A percentile compares a stretch with the other conserved stretches of the same genome.
Evolutionary conservation across 2,888 invertebrate genomes (phyloP).

Genomic region (Allolobophora icterica): DNA sequence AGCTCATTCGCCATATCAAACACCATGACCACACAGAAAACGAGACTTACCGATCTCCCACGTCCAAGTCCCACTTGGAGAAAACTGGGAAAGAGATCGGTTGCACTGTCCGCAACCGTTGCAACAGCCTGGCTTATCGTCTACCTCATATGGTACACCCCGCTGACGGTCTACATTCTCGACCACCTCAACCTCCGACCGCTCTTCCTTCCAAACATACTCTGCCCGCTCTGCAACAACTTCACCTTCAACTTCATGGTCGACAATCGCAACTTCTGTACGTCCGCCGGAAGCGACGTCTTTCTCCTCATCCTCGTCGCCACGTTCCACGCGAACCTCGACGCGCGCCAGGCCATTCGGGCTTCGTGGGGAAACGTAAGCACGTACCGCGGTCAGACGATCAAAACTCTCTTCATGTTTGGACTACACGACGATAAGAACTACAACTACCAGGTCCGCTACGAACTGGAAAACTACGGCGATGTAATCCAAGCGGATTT

Average conservation of each 20-base stretch:
- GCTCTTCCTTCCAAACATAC: conserved; percentile 46
- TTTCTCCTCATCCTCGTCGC: conserved; percentile 46
- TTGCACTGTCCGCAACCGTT: neutral
- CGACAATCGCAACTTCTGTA: conserved; percentile 41
- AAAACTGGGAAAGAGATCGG: neutral
- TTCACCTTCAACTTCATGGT: conserved; percentile 42
- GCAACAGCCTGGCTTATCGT: neutral
- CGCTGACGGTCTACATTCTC: conserved; percentile 46
- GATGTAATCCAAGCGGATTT: conserved; percentile 46
- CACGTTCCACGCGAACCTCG: conserved; percentile 47
- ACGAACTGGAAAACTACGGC: conserved; percentile 44
- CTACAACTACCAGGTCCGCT: conserved; percentile 46
- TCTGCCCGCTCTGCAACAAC: conserved; percentile 46
- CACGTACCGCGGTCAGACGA: conserved; percentile 44
- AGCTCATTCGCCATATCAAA: neutral
- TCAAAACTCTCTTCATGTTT: conserved; percentile 48
- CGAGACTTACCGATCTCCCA: neutral
- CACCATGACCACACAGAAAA: neutral
- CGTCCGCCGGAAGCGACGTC: conserved; percentile 35
- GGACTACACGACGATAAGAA: conserved; percentile 48
- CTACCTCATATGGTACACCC: conserved; percentile 45
- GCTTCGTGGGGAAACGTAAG: conserved; percentile 46
- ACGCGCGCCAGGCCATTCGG: conserved; percentile 45
- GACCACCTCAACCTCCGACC: conserved; percentile 46
- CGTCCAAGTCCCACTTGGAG: neutral